phyloP scores from a whole-genome alignment of 2,113 vertebrate species.

The Scomber scombrus region DNA sequence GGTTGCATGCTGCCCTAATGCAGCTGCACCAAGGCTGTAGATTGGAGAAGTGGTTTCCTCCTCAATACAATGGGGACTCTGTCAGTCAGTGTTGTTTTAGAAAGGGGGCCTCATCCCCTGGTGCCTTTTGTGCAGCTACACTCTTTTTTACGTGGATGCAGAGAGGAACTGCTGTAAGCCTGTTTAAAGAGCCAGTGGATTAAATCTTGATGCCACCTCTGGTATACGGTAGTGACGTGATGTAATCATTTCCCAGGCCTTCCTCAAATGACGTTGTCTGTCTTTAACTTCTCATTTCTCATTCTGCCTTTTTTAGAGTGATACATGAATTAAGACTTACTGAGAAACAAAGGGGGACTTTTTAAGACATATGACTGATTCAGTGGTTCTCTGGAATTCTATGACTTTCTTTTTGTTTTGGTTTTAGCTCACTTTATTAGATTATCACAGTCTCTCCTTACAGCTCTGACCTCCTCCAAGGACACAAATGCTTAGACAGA shows the following conservation, averaged over 20 bases:
- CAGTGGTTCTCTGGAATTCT: background rate
- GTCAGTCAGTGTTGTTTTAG: constrained; percentile 84
- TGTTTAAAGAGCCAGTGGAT: constrained; percentile 38
- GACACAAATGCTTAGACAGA: background rate
- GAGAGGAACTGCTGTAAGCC: constrained; percentile 53
- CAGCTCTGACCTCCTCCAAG: background rate
- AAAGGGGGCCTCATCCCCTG: constrained; percentile 78
- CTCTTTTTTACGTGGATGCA: constrained; percentile 43
- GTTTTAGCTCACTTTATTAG: constrained; percentile 52
- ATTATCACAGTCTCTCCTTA: background rate
- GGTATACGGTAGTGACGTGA: background rate
- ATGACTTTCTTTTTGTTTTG: constrained; percentile 12
- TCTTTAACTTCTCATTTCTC: background rate
- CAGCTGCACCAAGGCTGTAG: constrained; percentile 72
- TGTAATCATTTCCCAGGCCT: constrained; percentile 22
- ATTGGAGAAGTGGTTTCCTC: constrained; percentile 78
- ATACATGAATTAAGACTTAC: background rate
- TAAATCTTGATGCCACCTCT: background rate
- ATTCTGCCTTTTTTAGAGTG: constrained; percentile 21
- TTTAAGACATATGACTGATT: constrained; percentile 13
- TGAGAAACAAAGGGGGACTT: constrained; percentile 13
- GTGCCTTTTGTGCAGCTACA: constrained; percentile 73
- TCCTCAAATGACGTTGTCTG: background rate
- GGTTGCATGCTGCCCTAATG: constrained; percentile 49
- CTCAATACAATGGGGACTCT: constrained; percentile 79